Evolutionary conservation across 2,113 vertebrate species (phyloP).

Genomic region (Orthochromis indermauri): DNA sequence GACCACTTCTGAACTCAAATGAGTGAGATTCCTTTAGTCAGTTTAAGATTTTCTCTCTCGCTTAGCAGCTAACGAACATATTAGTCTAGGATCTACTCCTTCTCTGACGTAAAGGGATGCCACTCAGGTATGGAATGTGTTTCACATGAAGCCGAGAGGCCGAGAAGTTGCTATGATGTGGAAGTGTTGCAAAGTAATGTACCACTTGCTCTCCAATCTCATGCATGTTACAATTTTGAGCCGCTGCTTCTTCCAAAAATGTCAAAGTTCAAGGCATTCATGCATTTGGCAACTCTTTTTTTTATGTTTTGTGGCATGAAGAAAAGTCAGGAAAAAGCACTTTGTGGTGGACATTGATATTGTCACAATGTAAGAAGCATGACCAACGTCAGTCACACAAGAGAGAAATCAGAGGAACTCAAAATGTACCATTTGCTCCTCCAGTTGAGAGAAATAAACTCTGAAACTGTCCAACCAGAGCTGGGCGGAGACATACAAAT

Average conservation of each 20-base stretch:
- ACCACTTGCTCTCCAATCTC: constrained; percentile 64
- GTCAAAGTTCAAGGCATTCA: constrained; percentile 84
- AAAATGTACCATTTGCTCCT: constrained; percentile 40
- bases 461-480: constrained; percentile 10
- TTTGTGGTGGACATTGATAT: constrained; percentile 68
- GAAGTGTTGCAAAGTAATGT: constrained; percentile 65
- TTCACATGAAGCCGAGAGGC: constrained; percentile 53
- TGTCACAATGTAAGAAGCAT: constrained; percentile 55
- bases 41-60: not conserved
- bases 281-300: constrained; percentile 86
- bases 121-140: constrained; percentile 67
- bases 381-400: constrained; percentile 44
- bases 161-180: constrained; percentile 46
- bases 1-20: constrained; percentile 1
- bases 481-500: constrained; percentile 26
- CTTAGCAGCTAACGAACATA: constrained; percentile 34
- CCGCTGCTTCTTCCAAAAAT: constrained; percentile 48
- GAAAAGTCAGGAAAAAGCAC: constrained; percentile 67
- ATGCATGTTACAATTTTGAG: constrained; percentile 76
- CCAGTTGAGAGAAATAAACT: constrained; percentile 20
- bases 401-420: constrained; percentile 25
- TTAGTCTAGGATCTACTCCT: constrained; percentile 33
- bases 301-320: constrained; percentile 56
- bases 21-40: constrained; percentile 46
- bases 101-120: constrained; percentile 67